Evolutionary conservation across 2,888 invertebrate species (phyloP).

Genomic region (Chironomus riparius): DNA sequence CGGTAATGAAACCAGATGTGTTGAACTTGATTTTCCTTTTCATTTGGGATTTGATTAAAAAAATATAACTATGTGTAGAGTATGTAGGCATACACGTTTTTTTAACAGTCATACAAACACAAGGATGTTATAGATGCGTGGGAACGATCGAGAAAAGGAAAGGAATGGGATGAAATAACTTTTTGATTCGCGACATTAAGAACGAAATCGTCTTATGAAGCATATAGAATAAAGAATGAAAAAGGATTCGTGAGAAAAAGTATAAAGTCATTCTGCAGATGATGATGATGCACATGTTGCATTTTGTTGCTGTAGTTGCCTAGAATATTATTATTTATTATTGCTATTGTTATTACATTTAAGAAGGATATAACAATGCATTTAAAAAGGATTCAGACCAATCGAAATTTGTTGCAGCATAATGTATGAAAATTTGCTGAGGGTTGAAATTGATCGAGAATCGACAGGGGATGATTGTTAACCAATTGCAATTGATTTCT

Average conservation of each 20-base stretch:
- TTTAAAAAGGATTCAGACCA: not conserved
- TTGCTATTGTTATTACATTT: not conserved
- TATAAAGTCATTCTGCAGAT: constrained; percentile 14
- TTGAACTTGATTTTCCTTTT: not conserved
- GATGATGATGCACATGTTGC: constrained; percentile 1
- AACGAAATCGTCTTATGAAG: not conserved
- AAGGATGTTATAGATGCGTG: constrained; percentile 15
- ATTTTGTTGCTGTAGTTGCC: not conserved
- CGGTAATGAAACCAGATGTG: not conserved
- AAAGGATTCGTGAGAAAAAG: not conserved
- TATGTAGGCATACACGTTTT: not conserved
- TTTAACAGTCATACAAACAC: not conserved
- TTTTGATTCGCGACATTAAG: constrained; percentile 19
- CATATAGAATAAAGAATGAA: not conserved
- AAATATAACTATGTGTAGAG: too few relatives aligned
- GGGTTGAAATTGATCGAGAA: not conserved
- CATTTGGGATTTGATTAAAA: not conserved
- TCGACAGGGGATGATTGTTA: not conserved
- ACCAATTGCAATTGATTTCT: not conserved
- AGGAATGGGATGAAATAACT: not conserved
- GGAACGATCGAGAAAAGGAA: not conserved
- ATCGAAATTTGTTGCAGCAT: not conserved
- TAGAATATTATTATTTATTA: not conserved
- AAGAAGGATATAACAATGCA: not conserved
- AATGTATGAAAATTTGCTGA: not conserved